Evolutionary conservation across 2,888 invertebrate genomes (phyloP).

Genomic region (Drosophila anomelani): DNA sequence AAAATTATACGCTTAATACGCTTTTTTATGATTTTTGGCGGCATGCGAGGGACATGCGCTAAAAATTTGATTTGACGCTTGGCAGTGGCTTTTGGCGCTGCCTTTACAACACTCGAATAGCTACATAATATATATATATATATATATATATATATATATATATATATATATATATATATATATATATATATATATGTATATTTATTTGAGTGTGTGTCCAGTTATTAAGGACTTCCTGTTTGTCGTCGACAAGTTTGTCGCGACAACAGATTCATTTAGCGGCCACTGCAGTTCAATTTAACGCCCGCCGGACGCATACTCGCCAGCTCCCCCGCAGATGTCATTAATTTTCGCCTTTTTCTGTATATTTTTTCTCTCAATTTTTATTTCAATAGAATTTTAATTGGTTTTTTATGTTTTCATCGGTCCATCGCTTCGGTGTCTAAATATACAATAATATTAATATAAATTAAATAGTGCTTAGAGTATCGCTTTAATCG

Average conservation of each 20-base stretch:
- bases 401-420: slow-evolving; percentile 51
- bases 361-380: slow-evolving; percentile 4
- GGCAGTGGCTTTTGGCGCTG: slow-evolving; percentile 58
- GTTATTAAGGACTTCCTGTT: slow-evolving; percentile 82
- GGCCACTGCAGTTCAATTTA: slow-evolving; percentile 78
- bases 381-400: slow-evolving; percentile 69
- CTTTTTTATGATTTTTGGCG: slow-evolving; percentile 39
- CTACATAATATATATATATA: not conserved
- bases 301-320: slow-evolving; percentile 31
- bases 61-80: slow-evolving; percentile 75
- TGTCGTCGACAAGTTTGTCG: slow-evolving; percentile 69
- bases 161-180: not conserved
- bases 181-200: slow-evolving; percentile 3
- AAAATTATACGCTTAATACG: too few species aligned
- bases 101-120: slow-evolving; percentile 31
- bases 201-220: slow-evolving; percentile 40
- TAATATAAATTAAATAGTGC: slow-evolving; percentile 72
- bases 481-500: slow-evolving; percentile 60
- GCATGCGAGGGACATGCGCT: slow-evolving; percentile 78
- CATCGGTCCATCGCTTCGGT: slow-evolving; percentile 46
- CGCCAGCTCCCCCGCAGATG: slow-evolving; percentile 20
- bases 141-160: slow-evolving; percentile 11
- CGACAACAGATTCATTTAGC: slow-evolving; percentile 80
- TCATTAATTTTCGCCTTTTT: slow-evolving; percentile 41
- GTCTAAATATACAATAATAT: slow-evolving; percentile 59